Base-by-base conservation (phyloP, 2,888 invertebrate species). In the Drosophila koepferae region DNA sequence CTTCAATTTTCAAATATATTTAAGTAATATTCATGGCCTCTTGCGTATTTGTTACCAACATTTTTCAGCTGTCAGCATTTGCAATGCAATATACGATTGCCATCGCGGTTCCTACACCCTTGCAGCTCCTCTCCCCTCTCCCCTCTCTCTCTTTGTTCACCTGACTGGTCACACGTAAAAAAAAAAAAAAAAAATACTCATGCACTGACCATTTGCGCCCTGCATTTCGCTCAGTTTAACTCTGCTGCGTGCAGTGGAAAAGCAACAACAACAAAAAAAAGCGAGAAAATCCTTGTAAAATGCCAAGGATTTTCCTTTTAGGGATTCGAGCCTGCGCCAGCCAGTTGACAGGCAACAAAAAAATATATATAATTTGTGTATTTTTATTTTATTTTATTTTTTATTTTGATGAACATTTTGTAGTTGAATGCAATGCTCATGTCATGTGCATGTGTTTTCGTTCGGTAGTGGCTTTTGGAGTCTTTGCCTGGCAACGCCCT, bases 401-500 rank as follows among this genome's bases (percentile, higher is more conserved):
- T n/a, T 51, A 51, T 38, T 38, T 54, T 36, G 16, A 54, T 38
- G 9, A 54, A 38, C 20, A 38, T 38, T 38, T 16, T 5, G 14
- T 8, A 51, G 36, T 51, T 14, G 36, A 36, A 20, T 51, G 51
- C 51, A 51, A 36, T 34, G 54, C 20, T 40, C 54, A 40, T 40
- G 38, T 23, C 54, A 10, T 38, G 20, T 40, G 54, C 40, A 40
- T 54, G 53, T 28, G 28, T 28, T 46, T 20, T 20, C 2, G 51
- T 2, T 36, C 2, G 51, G 36, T 3, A 10, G 28, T 38, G 20
- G 8, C 53, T 12, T 38, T 20, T 9, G 40, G 41, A 18, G 55
- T 41, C 20, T 54, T 38, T 23, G 58, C 84, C 75, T 81, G 74
- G 84, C 87, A 85, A 85, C 84, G 69, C 84, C 84, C 84, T 84